These are phyloP conservation scores for Pantala flavescens DNA, from an alignment of 1,140 invertebrate genomes.

Conservation along the genomic window DNA sequence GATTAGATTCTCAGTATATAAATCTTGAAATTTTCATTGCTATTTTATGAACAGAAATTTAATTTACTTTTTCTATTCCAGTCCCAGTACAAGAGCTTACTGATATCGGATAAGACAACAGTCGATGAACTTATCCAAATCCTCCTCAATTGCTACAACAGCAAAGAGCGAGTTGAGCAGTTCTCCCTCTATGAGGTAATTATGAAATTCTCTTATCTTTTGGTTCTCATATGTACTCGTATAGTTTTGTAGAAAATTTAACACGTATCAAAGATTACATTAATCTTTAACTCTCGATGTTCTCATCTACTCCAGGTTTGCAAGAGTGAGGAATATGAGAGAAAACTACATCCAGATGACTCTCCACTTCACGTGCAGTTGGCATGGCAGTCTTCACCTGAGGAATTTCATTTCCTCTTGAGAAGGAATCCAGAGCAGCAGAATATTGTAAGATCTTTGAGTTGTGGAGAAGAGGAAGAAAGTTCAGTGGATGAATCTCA, in stretches of 20 bases:
- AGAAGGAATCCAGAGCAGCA: conserved; percentile 60
- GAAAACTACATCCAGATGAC: conserved; percentile 77
- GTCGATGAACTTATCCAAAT: conserved; percentile 79
- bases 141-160: conserved; percentile 74
- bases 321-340: conserved; percentile 61
- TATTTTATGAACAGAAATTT: neutral
- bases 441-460: neutral
- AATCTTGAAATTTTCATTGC: too few relatives aligned
- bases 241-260: conserved; percentile 3
- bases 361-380: conserved; percentile 71
- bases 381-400: conserved; percentile 50
- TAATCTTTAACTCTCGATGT: too few relatives aligned
- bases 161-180: conserved; percentile 66
- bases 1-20: too few relatives aligned
- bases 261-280: too few relatives aligned
- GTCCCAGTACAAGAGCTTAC: conserved; percentile 83
- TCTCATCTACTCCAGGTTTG: conserved; percentile 39
- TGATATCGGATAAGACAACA: conserved; percentile 81
- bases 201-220: conserved; percentile 25
- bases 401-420: conserved; percentile 63
- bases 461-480: neutral
- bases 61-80: conserved; percentile 32
- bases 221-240: neutral
- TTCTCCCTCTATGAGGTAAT: conserved; percentile 80
- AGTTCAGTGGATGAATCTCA: neutral